Conservation (phyloP, 2,113 vertebrate species). For the Ammodytes marinus region DNA sequence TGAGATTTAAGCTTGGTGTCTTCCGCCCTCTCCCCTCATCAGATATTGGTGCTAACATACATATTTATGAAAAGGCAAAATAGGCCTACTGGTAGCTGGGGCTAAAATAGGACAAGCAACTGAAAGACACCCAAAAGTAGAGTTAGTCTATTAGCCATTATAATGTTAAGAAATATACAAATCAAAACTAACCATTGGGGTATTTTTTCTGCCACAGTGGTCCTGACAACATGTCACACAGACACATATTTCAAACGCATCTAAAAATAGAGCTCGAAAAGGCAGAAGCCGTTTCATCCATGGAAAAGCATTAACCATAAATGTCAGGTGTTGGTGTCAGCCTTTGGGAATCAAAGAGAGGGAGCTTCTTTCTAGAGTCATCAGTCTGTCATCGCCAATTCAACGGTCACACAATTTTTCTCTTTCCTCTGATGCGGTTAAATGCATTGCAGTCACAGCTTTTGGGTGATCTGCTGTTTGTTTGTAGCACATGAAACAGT, state of each 20-base stretch:
- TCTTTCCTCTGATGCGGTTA: constrained; percentile 17
- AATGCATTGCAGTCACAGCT: constrained; percentile 34
- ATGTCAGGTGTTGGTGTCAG: constrained; percentile 34
- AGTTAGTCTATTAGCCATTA: neutral
- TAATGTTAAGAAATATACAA: neutral
- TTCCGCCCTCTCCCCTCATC: too few species aligned
- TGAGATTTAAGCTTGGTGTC: too few species aligned
- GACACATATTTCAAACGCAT: constrained; percentile 1
- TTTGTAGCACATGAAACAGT: constrained; percentile 27
- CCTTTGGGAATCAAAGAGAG: constrained; percentile 25
- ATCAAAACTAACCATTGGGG: neutral
- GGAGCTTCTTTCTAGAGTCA: neutral
- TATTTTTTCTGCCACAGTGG: neutral
- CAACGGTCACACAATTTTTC: constrained; percentile 6
- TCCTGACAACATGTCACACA: constrained; percentile 12
- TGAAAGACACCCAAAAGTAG: neutral
- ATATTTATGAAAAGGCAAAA: too few species aligned
- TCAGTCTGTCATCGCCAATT: constrained; percentile 27
- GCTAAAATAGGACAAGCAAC: too few species aligned
- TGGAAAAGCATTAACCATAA: constrained; percentile 1
- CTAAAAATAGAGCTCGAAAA: constrained; percentile 7
- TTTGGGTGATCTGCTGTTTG: constrained; percentile 39
- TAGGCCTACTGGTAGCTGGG: too few species aligned
- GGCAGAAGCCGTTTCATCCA: constrained; percentile 20
- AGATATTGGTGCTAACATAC: too few species aligned